These are phyloP conservation scores for Tragelaphus scriptus DNA, from an alignment of 2,113 vertebrate species.

Conservation along the genomic window DNA sequence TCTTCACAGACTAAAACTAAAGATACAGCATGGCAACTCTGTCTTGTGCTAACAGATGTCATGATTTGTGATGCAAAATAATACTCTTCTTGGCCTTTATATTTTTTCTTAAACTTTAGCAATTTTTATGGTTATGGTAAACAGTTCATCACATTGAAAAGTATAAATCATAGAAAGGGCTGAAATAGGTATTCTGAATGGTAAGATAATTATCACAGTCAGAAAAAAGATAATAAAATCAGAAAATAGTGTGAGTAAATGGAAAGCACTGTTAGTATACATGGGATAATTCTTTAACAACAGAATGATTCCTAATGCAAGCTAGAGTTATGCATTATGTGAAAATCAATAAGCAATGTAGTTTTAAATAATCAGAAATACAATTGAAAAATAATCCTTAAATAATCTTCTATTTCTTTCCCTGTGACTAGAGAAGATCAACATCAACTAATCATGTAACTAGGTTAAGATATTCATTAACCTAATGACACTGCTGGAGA, in stretches of 20 bases:
- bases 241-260: neutral
- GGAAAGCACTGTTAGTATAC: neutral
- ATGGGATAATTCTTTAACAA: neutral
- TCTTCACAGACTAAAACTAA: neutral
- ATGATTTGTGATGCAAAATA: neutral
- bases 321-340: neutral
- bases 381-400: neutral
- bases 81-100: neutral
- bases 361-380: neutral
- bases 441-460: neutral
- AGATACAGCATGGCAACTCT: neutral
- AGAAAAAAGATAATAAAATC: slow-evolving; percentile 44
- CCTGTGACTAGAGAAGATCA: neutral
- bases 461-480: neutral
- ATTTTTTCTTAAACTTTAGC: neutral
- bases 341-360: neutral
- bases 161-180: neutral
- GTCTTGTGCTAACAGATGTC: neutral
- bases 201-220: slow-evolving; percentile 27
- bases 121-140: neutral
- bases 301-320: neutral
- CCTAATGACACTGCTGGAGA: neutral
- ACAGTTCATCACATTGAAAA: neutral
- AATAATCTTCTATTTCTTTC: neutral
- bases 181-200: neutral